Percentiles rank a stretch among this genome's conserved stretches.
Evolutionary conservation across 2,888 invertebrate species (phyloP).

Genomic region (Brachyptera putata): DNA sequence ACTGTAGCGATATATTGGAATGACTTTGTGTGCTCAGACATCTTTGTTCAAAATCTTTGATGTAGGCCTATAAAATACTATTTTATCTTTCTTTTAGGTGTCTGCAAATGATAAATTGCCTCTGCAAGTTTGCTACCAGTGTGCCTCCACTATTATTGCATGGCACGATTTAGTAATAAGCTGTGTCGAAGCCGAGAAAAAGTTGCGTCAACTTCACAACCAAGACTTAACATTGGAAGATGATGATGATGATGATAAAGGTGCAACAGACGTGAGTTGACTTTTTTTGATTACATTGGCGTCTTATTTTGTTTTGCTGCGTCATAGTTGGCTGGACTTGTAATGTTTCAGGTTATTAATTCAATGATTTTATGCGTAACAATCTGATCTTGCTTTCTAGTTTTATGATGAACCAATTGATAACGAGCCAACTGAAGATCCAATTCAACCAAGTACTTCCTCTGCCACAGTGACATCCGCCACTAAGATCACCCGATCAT

Average conservation of each 20-base stretch:
- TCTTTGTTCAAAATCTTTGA: no score
- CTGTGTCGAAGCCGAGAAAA: slow-evolving; percentile 53
- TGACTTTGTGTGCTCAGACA: no score
- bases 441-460: slow-evolving; percentile 5
- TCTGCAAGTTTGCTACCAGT: slow-evolving; percentile 58
- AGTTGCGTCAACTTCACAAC: slow-evolving; percentile 42
- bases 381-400: no score
- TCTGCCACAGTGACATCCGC: background rate
- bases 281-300: no score
- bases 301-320: no score
- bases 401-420: no score
- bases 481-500: background rate
- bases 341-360: no score
- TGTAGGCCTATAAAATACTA: no score
- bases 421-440: background rate
- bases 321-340: no score
- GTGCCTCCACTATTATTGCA: slow-evolving; percentile 58
- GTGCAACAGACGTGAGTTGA: background rate
- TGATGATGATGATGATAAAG: background rate
- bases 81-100: no score
- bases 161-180: slow-evolving; percentile 57
- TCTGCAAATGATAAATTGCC: slow-evolving; percentile 52
- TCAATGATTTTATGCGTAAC: no score
- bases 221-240: slow-evolving; percentile 34
- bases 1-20: no score